These are phyloP conservation scores for Oreochromis grahami DNA, from an alignment of 2,797 vertebrate genomes.

Conservation along the genomic window DNA sequence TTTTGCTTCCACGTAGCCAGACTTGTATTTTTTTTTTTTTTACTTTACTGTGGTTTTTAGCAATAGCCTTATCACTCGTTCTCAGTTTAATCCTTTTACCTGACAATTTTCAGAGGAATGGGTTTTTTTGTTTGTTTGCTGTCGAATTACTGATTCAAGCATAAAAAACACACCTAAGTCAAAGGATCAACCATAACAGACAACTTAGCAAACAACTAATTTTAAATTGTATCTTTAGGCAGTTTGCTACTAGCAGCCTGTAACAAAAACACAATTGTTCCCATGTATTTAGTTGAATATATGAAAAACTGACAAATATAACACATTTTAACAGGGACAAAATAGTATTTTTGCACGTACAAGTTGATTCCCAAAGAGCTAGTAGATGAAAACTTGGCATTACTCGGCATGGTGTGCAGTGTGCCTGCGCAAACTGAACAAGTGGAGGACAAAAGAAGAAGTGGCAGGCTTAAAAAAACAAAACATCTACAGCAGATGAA, in stretches of 20 bases:
- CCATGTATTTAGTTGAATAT: neutral
- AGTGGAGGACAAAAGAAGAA: neutral
- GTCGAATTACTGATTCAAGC: neutral
- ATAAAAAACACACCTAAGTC: neutral
- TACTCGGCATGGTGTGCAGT: neutral
- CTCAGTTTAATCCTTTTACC: neutral
- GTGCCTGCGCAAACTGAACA: neutral
- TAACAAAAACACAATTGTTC: too few relatives aligned
- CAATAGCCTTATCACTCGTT: neutral
- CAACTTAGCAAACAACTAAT: neutral
- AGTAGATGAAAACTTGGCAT: neutral
- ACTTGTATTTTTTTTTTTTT: fast-evolving
- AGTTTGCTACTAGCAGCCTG: neutral
- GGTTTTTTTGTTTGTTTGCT: neutral
- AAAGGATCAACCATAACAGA: neutral
- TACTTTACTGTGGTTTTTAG: neutral
- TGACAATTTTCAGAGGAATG: neutral
- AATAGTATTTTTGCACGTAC: neutral
- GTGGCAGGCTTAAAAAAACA: neutral
- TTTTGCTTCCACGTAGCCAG: neutral
- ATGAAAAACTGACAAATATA: neutral
- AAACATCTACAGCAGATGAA: neutral
- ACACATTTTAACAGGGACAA: neutral
- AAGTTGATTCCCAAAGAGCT: neutral
- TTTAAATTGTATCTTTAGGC: neutral